Evolutionary conservation across 2,797 vertebrate genomes (phyloP), one percentile per base, ranked within the genome.

Genomic region (Strix occidentalis): DNA sequence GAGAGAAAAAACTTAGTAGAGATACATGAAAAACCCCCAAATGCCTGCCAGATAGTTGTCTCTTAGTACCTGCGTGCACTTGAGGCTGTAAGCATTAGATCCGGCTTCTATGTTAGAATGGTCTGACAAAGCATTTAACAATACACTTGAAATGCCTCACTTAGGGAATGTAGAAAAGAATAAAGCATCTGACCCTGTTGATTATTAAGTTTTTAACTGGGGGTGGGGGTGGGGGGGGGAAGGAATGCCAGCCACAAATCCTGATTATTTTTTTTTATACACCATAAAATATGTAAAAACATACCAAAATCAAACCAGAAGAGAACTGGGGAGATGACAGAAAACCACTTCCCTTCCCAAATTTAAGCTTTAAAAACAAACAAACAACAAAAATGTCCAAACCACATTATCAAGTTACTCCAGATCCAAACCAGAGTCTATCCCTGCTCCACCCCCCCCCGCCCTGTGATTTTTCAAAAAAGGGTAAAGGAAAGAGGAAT

Each of bases 261-360:
- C 39, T 48, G 54, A 12, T 48, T 33, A 5, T 58, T 56, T 71
- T 87, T 46, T 61, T 75, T 5, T 15, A 33, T 37, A 39, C 9
- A 9, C 58, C 43, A 48, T 54, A 60, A 92, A 76, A 74, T 65
- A 66, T 8, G 57, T 26, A 46, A 46, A 46, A 46, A 19, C 45
- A 39, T 4, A 66, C 39, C 54, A 64, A 89, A 85, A 78, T 25
- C 39, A 88, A 91, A 76, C 58, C 66, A 87, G 74, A 69, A 15
- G 60, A 90, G 31, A 88, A 72, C 19, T 39, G 75, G n/a, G 48
- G 75, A 13, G 46, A 64, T 5, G 63, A 65, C 24, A 75, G 39
- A 46, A 93, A 92, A 65, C 87, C 93, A 92, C 84, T 89, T 93
- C 92, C 89, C 71, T 91, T 80, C 76, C 79, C 63, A 72, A 92